A percentile compares a stretch with the other conserved stretches of the same genome.
Conservation (phyloP, 2,113 vertebrate species). For the Arvicanthis niloticus region DNA sequence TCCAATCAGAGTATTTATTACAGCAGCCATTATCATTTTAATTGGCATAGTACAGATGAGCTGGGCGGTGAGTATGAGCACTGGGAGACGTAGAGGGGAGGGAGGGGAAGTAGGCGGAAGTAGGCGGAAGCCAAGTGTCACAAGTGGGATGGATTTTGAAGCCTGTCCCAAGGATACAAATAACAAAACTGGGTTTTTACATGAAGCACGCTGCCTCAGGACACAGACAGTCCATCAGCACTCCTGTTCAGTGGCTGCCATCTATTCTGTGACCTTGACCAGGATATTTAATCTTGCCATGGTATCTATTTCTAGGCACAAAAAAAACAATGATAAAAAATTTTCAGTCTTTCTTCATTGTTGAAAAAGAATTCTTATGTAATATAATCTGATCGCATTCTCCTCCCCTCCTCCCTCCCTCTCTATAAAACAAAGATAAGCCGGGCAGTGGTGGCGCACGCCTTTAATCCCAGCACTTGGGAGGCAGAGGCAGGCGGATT, state of each 20-base stretch:
- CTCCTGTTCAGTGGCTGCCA: neutral
- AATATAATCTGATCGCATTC: neutral
- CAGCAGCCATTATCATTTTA: neutral
- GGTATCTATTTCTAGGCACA: conserved; percentile 21
- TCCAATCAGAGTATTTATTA: neutral
- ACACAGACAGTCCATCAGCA: neutral
- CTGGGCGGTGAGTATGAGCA: neutral
- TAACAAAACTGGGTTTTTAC: neutral
- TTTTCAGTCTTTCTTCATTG: neutral
- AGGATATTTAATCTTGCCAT: neutral
- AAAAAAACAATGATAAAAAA: conserved; percentile 10
- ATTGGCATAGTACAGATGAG: neutral
- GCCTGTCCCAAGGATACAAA: neutral
- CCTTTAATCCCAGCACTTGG: no score
- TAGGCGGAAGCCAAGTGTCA: neutral
- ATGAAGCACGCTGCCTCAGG: neutral
- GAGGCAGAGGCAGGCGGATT: no score
- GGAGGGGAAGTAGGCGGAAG: neutral
- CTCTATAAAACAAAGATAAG: no score
- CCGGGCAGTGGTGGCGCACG: no score
- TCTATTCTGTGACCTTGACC: neutral
- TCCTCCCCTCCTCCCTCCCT: neutral
- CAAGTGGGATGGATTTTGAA: neutral
- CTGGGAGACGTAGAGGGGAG: neutral
- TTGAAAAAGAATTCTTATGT: neutral